Conservation (phyloP, 2,888 invertebrate genomes). For the Phyllotreta cruciferae region DNA sequence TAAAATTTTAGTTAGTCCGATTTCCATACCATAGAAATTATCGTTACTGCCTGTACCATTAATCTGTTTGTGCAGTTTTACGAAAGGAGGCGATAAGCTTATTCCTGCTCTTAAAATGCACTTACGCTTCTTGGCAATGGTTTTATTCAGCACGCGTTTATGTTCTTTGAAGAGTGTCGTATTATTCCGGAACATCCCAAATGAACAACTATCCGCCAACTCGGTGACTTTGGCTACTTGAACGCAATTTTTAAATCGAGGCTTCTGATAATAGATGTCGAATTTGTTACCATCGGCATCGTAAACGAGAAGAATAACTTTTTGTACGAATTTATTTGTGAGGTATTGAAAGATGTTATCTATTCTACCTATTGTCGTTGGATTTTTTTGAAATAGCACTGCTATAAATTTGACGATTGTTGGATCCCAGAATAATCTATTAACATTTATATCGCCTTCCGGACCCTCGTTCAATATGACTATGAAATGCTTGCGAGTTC, state of each 20-base stretch:
- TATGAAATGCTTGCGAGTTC: neutral
- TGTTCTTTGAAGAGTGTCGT: neutral
- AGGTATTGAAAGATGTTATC: neutral
- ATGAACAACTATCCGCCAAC: conserved; percentile 18
- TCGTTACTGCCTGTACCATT: conserved; percentile 15
- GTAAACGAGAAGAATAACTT: conserved; percentile 5
- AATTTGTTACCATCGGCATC: neutral
- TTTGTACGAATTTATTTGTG: neutral
- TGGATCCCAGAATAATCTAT: neutral
- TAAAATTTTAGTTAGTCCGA: conserved; percentile 37
- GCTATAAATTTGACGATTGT: neutral
- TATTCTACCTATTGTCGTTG: neutral
- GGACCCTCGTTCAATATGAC: neutral
- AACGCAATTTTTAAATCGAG: conserved; percentile 5
- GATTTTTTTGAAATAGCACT: neutral
- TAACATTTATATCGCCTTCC: neutral
- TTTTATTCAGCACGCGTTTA: too few relatives aligned
- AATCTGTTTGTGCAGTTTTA: conserved; percentile 40
- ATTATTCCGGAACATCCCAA: conserved; percentile 20
- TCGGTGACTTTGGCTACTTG: neutral
- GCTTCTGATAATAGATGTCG: conserved; percentile 11
- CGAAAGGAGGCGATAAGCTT: conserved; percentile 51
- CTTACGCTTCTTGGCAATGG: neutral
- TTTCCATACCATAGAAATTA: conserved; percentile 39
- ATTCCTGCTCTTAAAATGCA: conserved; percentile 25